Conservation (phyloP, 2,113 vertebrate genomes). For the Phylloscopus trochiloides region DNA sequence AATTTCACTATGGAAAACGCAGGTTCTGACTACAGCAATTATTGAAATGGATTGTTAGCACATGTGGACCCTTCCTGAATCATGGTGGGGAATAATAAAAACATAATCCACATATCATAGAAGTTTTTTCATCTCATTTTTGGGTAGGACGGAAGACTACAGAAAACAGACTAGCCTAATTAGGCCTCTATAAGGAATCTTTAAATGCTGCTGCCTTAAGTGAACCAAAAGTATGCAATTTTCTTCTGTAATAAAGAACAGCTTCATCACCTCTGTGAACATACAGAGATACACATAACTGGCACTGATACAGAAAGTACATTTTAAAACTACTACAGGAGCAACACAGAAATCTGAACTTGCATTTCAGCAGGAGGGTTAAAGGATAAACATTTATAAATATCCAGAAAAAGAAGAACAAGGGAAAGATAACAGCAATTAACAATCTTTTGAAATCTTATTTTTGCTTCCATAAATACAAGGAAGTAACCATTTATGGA, state of each 20-base stretch:
- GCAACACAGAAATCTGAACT: background rate
- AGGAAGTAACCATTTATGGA: background rate
- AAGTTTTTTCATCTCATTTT: background rate
- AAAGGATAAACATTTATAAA: constrained; percentile 9
- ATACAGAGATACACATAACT: background rate
- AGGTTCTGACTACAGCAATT: background rate
- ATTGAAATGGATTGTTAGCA: background rate
- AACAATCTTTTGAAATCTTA: background rate
- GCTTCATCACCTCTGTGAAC: background rate
- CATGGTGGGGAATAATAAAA: background rate
- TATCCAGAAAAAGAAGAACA: background rate
- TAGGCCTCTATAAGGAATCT: background rate
- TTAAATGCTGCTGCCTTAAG: background rate
- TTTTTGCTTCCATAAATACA: background rate
- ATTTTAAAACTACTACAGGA: background rate
- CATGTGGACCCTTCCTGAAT: background rate
- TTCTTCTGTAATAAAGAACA: background rate
- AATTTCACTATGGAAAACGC: background rate
- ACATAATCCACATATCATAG: background rate
- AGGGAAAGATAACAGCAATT: background rate
- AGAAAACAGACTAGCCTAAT: background rate
- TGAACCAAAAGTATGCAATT: background rate
- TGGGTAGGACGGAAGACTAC: background rate
- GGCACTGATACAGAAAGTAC: background rate
- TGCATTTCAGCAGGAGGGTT: background rate